These are phyloP conservation scores for Heloderma charlesbogerti DNA, from an alignment of 2,113 vertebrate species.

Conservation along the genomic window DNA sequence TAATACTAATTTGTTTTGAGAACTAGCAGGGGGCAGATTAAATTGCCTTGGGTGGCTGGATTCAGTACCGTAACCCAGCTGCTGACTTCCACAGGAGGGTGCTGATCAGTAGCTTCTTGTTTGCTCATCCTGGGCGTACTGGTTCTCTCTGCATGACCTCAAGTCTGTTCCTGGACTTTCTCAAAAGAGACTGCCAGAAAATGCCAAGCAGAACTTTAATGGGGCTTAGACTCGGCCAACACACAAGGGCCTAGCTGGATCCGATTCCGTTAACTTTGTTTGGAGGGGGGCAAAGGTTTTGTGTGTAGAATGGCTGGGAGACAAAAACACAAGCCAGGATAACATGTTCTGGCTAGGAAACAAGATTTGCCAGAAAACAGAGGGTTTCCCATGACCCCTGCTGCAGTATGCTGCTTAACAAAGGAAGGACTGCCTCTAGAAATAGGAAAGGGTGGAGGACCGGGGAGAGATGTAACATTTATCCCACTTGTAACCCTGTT, in stretches of 20 bases:
- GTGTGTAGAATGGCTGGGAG: background rate
- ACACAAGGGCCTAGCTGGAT: background rate
- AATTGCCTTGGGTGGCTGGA: too few relatives aligned
- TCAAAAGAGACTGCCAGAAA: background rate
- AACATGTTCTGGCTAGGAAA: constrained; percentile 69
- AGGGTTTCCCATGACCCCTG: constrained; percentile 79
- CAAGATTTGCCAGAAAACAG: constrained; percentile 56
- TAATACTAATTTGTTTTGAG: background rate
- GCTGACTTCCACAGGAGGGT: too few relatives aligned
- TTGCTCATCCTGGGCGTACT: background rate
- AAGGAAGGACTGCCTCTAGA: constrained; percentile 77
- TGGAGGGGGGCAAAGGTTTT: background rate
- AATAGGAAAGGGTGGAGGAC: background rate
- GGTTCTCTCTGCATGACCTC: background rate
- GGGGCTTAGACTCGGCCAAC: background rate
- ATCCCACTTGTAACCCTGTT: constrained; percentile 65
- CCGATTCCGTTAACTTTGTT: constrained; percentile 11
- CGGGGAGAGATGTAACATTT: background rate
- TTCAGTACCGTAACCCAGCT: background rate
- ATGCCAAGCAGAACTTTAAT: background rate
- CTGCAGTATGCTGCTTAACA: constrained; percentile 67
- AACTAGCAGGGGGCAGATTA: background rate
- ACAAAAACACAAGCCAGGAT: background rate
- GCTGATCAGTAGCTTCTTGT: background rate
- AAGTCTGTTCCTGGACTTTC: background rate